Base-by-base conservation (phyloP, 2,888 invertebrate genomes). In the Drosophila quinaria region DNA sequence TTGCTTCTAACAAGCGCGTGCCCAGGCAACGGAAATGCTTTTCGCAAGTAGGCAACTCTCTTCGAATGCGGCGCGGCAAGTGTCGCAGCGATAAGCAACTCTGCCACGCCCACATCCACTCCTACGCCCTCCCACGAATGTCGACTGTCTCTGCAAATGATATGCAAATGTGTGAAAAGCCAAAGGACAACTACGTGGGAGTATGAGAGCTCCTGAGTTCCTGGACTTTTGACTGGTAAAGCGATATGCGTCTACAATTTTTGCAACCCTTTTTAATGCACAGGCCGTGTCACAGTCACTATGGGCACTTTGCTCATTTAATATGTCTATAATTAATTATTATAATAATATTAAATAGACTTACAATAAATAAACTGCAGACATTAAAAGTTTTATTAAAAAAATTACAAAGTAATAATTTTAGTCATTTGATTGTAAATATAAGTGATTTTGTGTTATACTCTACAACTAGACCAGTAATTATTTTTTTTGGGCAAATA, bases 151-250 rank as follows among this genome's bases (percentile, higher is more conserved):
- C 15, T 47, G 42, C 66, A 77, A 79, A 74, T 87, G 87, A 83
- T 89, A 87, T 89, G 86, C 85, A 87, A 89, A 87, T 86, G 81
- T 86, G 84, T 83, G 86, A 75, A 78, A 75, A 79, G 79, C 76
- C 75, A 79, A 78, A 78, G 77, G 79, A 77, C 77, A 77, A 77
- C 77, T 77, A 64, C 74, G 70, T 66, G 66, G 55, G 50, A 31
- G 47, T 47, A 31, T 31, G 37, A 17, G 46, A 22, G 15, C 47
- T 10, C 17, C 25, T 31, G 22, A 29, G 55, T 46, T 51, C 49
- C 77, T 47, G 55, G 66, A 72, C 62, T 64, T 50, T 17, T 52
- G 72, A 59, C 61, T 66, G 59, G 70, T 68, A 73, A 73, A 63
- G 62, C 73, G 73, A 74, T 73, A 73, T 51, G 75, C 58, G 63